phyloP scores from a whole-genome alignment of 2,797 vertebrate genomes.

The Sphaeramia orbicularis region DNA sequence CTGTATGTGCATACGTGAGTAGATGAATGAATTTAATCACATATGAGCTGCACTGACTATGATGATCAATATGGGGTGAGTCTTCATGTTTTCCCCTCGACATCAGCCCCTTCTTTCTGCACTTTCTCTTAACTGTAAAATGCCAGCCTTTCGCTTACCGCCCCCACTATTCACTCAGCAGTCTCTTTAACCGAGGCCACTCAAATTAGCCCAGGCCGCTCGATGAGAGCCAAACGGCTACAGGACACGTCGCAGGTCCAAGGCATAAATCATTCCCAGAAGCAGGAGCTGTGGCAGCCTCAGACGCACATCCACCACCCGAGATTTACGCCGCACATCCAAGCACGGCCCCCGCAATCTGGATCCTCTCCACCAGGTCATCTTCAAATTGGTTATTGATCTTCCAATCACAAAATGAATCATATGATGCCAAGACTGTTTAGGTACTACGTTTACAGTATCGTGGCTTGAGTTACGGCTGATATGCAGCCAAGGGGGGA shows the following conservation, averaged over 20 bases:
- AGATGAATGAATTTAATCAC: not conserved
- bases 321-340: conserved; percentile 76
- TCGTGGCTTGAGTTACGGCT: conserved; percentile 35
- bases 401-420: conserved; percentile 82
- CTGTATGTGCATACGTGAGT: not conserved
- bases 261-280: conserved; percentile 75
- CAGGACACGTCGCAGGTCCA: conserved; percentile 44
- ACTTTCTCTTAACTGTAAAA: conserved; percentile 84
- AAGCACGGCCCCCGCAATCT: conserved; percentile 66
- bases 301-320: conserved; percentile 54
- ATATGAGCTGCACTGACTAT: conserved; percentile 21
- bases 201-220: conserved; percentile 73
- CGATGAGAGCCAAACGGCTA: conserved; percentile 45
- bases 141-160: conserved; percentile 84
- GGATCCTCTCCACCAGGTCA: conserved; percentile 75
- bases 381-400: conserved; percentile 89
- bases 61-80: conserved; percentile 5
- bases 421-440: conserved; percentile 72
- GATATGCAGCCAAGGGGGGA: conserved; percentile 58
- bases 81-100: not conserved
- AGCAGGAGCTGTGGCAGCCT: conserved; percentile 69
- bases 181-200: conserved; percentile 39
- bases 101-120: conserved; percentile 78
- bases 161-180: conserved; percentile 70
- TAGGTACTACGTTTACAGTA: conserved; percentile 73